A percentile compares a stretch with the other conserved stretches of the same genome.
Conservation (phyloP, 1,140 invertebrate species). For the Drosophila tristis region DNA sequence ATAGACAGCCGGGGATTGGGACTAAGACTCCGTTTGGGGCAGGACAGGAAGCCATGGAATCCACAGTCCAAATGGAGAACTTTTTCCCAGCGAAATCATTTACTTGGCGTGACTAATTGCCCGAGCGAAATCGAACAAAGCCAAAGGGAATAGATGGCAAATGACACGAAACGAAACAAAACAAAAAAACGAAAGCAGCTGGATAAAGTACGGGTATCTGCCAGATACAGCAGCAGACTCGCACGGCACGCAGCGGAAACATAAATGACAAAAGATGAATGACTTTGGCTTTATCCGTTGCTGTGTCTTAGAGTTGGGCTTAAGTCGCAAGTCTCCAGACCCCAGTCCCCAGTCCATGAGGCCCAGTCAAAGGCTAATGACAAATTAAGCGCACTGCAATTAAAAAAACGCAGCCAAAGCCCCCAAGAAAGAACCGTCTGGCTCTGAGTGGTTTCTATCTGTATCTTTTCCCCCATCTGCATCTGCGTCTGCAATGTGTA, state of each 20-base stretch:
- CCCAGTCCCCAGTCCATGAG: constrained; percentile 18
- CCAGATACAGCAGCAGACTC: constrained; percentile 29
- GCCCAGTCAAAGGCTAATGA: constrained; percentile 76
- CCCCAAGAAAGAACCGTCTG: constrained; percentile 30
- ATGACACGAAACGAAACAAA: neutral
- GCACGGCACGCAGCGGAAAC: constrained; percentile 32
- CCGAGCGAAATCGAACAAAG: constrained; percentile 71
- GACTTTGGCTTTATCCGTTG: constrained; percentile 36
- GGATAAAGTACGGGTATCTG: constrained; percentile 43
- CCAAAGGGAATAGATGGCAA: constrained; percentile 20
- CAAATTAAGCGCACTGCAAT: constrained; percentile 77
- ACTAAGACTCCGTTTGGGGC: constrained; percentile 1
- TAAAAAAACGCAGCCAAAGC: constrained; percentile 47
- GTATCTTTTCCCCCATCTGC: constrained; percentile 1
- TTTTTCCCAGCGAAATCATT: constrained; percentile 60
- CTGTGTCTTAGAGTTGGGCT: constrained; percentile 9
- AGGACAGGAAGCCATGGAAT: constrained; percentile 47
- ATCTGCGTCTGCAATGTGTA: neutral
- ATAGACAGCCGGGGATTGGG: constrained; percentile 23
- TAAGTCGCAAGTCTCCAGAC: neutral
- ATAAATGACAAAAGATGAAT: constrained; percentile 68
- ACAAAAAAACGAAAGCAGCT: constrained; percentile 10
- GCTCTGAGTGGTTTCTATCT: constrained; percentile 17
- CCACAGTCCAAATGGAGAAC: constrained; percentile 22
- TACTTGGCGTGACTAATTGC: constrained; percentile 78